phyloP scores from a whole-genome alignment of 2,888 invertebrate species.

The Drosophila hawaiiensis region DNA sequence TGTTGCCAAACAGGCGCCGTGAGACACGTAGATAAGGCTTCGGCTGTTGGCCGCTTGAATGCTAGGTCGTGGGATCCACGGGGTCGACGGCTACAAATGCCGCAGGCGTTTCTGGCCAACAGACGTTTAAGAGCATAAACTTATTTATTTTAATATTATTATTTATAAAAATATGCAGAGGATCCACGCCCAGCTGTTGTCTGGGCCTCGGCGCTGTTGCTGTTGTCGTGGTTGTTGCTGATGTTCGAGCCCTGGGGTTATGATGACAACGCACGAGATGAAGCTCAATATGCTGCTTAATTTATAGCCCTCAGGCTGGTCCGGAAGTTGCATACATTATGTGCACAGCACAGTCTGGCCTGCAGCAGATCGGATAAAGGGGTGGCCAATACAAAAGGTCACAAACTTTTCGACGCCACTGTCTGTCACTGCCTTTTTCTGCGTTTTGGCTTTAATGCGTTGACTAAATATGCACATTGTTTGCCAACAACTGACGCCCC shows the following conservation, averaged over 20 bases:
- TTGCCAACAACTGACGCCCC: conserved; percentile 57
- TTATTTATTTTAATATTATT: conserved; percentile 79
- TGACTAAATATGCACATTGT: conserved; percentile 71
- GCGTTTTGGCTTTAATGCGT: conserved; percentile 67
- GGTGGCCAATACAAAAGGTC: conserved; percentile 55
- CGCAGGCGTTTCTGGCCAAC: conserved; percentile 50
- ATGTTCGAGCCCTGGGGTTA: conserved; percentile 43
- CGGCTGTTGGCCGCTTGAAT: conserved; percentile 10
- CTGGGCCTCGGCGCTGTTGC: conserved; percentile 10
- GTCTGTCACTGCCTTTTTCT: conserved; percentile 48
- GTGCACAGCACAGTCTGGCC: conserved; percentile 36
- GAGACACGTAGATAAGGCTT: conserved; percentile 66
- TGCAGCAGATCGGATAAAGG: conserved; percentile 47
- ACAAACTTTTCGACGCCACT: conserved; percentile 69
- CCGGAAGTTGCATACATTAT: conserved; percentile 77
- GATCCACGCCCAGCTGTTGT: conserved; percentile 37
- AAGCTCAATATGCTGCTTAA: conserved; percentile 57
- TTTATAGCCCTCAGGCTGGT: conserved; percentile 67
- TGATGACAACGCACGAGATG: conserved; percentile 55
- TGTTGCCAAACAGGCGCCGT: conserved; percentile 49
- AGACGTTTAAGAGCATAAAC: conserved; percentile 72
- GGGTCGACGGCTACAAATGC: conserved; percentile 60
- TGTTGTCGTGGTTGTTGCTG: conserved; percentile 9
- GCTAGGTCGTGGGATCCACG: conserved; percentile 9
- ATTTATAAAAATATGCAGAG: conserved; percentile 67